These are phyloP conservation scores for Caenorhabditis remanei DNA, from an alignment of 1,140 invertebrate genomes.

Conservation along the genomic window DNA sequence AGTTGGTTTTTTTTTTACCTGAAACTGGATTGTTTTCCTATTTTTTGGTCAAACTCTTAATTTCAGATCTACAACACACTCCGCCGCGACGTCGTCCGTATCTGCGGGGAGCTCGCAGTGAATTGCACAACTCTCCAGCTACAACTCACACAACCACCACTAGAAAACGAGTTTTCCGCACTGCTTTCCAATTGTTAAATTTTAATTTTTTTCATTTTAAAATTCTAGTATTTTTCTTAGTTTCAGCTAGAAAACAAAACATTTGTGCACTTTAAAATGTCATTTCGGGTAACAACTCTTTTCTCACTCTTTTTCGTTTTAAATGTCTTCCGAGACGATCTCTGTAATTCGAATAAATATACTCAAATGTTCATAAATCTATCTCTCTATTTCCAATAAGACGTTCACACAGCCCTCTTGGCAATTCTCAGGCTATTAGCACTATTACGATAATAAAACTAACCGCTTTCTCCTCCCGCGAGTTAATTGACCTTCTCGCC, in stretches of 20 bases:
- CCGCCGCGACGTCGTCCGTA: slow-evolving; percentile 50
- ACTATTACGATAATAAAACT: slow-evolving; percentile 44
- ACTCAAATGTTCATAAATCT: too few species aligned
- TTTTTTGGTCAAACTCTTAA: too few species aligned
- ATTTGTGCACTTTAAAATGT: too few species aligned
- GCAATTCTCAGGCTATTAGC: slow-evolving; percentile 36
- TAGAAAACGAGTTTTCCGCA: slow-evolving; percentile 44
- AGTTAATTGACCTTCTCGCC: slow-evolving; percentile 22
- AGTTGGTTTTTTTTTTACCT: not conserved
- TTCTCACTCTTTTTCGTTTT: not conserved
- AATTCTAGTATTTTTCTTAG: too few species aligned
- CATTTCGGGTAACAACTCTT: not conserved
- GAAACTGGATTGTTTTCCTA: too few species aligned
- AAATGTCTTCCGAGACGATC: slow-evolving; percentile 11
- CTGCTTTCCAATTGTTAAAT: slow-evolving; percentile 55
- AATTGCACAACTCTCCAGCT: slow-evolving; percentile 55
- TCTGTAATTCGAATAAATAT: not conserved
- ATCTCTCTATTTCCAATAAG: not conserved
- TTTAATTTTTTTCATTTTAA: too few species aligned
- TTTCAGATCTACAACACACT: slow-evolving; percentile 50
- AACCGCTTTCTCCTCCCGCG: not conserved
- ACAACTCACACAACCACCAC: slow-evolving; percentile 24
- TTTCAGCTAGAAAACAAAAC: not conserved
- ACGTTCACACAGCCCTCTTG: slow-evolving; percentile 21
- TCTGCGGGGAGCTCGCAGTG: slow-evolving; percentile 31